phyloP scores from a whole-genome alignment of 2,113 vertebrate species.

The Sclerurus mexicanus region DNA sequence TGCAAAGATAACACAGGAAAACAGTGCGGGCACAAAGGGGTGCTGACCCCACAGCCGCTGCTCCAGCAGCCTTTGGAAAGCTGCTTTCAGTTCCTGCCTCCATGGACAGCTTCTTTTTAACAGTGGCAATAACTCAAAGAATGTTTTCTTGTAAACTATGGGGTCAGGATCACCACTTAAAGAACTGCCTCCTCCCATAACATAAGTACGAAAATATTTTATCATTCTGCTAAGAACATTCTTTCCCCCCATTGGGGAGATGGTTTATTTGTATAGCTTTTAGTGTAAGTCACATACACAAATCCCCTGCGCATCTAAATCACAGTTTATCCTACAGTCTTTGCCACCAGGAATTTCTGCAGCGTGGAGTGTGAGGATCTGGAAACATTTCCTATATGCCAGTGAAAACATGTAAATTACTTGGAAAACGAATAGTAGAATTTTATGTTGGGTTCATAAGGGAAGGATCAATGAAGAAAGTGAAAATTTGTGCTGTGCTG shows the following conservation, averaged over 20 bases:
- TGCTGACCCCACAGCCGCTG: neutral
- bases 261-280: neutral
- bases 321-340: neutral
- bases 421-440: neutral
- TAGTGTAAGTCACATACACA: neutral
- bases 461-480: neutral
- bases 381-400: neutral
- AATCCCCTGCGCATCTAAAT: neutral
- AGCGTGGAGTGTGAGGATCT: neutral
- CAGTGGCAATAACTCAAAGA: neutral
- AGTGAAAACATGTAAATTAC: neutral
- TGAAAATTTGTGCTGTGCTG: accelerated
- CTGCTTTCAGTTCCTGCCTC: neutral
- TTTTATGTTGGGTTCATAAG: accelerated
- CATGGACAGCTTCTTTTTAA: neutral
- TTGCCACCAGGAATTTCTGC: neutral
- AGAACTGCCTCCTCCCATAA: neutral
- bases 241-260: neutral
- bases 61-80: neutral
- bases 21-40: neutral
- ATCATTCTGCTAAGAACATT: neutral
- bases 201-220: conserved; percentile 20
- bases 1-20: neutral
- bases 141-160: neutral
- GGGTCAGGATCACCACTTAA: neutral